Evolutionary conservation across 2,113 vertebrate species (phyloP), one percentile per base, ranked within the genome.

Genomic region (Pogonocichla stellata): DNA sequence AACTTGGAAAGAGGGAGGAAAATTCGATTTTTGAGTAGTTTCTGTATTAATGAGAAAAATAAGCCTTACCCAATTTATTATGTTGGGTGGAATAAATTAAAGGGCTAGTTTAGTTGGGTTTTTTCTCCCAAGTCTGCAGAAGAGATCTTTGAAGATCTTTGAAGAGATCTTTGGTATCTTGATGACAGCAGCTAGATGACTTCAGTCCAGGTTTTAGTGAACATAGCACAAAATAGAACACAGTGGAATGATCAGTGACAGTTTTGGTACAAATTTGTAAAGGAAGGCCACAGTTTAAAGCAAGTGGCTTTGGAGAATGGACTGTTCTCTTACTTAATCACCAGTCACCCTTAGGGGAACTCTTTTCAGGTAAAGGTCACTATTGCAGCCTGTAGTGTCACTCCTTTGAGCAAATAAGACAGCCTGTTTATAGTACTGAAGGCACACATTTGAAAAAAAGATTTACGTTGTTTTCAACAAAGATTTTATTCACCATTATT

Each of bases 31-130:
- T 89, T 14, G 75, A 87, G 72, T 84, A 65, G 86, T 86, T 80
- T 83, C 53, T 60, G 7, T 78, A 71, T 80, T 84, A 66, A 51
- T 78, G 51, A 84, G 82, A 92, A 92, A 92, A 93, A 92, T 64
- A 40, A 78, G 29, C 33, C 43, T 80, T 71, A 45, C n/a, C 12
- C 33, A 62, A 60, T 93, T 84, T 81, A 92, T 72, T 90, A 88
- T 54, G n/a, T 57, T 89, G 36, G 11, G 78, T 87, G 88, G 66
- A 96, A 84, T 94, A 85, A 66, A 73, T 84, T 38, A 84, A 83
- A 73, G 5, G 13, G 5, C 64, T 90, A 54, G 11, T 56, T 57
- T 43, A 78, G 15, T 51, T 86, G 38, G 11, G 2, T 11, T 36
- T 53, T 36, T 17, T 1, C 4, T 1, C 10, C 60, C 18, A 33